phyloP scores from a whole-genome alignment of 2,113 vertebrate species.

The Rhynchomys soricoides region DNA sequence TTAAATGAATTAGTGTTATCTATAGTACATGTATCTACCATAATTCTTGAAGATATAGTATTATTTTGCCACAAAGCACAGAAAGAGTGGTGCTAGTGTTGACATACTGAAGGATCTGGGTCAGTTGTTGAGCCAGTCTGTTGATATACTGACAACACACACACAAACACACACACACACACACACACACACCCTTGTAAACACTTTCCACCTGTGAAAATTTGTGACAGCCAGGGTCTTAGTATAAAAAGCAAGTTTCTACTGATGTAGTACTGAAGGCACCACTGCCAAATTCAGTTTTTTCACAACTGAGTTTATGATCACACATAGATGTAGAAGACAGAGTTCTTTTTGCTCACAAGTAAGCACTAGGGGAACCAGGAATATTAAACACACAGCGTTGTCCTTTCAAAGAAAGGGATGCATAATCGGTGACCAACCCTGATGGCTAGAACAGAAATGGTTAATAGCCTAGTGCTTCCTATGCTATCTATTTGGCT shows the following conservation, averaged over 20 bases:
- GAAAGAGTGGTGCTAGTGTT: background rate
- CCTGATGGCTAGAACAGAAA: background rate
- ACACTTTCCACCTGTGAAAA: background rate
- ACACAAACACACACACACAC: too few relatives aligned
- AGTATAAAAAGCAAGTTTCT: background rate
- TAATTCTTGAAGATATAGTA: background rate
- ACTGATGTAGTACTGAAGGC: background rate
- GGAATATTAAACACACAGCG: background rate
- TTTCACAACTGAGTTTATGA: background rate
- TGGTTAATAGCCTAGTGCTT: background rate
- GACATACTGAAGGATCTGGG: background rate
- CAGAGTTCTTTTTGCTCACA: background rate
- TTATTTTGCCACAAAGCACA: background rate
- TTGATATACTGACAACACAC: too few relatives aligned
- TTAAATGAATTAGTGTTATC: background rate
- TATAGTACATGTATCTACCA: background rate
- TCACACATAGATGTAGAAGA: background rate
- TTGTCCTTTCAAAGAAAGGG: background rate
- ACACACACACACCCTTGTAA: background rate
- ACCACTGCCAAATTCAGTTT: background rate
- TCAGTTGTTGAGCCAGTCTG: background rate
- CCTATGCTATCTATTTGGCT: background rate
- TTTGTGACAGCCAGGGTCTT: background rate
- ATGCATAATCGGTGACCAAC: background rate
- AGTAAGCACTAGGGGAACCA: background rate